A percentile compares a stretch with the other conserved stretches of the same genome.
These are phyloP conservation scores for Perca fluviatilis DNA, from an alignment of 2,113 vertebrate species.

Conservation along the genomic window DNA sequence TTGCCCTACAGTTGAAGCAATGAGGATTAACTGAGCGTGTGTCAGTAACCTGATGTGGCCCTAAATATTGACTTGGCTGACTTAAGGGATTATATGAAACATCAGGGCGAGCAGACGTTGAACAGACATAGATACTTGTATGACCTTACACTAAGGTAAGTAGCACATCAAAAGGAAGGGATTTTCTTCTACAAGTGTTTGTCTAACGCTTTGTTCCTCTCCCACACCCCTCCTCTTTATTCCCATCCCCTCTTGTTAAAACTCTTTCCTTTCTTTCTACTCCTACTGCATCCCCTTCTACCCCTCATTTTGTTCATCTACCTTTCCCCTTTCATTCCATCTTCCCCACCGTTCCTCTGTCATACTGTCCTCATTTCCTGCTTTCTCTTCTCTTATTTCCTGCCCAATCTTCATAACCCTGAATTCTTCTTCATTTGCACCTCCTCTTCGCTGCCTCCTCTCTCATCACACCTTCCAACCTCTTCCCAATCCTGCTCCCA, in stretches of 20 bases:
- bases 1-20: neutral
- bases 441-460: slow-evolving; percentile 43
- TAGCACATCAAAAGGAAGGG: slow-evolving; percentile 1
- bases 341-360: neutral
- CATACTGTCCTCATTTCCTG: neutral
- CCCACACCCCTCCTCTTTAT: slow-evolving; percentile 7
- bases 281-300: too few species aligned
- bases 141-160: slow-evolving; percentile 44
- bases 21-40: slow-evolving; percentile 41
- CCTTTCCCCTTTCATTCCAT: neutral
- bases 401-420: slow-evolving; percentile 6
- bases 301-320: too few species aligned
- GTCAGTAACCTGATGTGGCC: slow-evolving; percentile 33
- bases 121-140: slow-evolving; percentile 31
- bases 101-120: slow-evolving; percentile 25
- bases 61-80: slow-evolving; percentile 38
- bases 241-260: slow-evolving; percentile 14
- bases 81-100: slow-evolving; percentile 41
- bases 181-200: slow-evolving; percentile 6
- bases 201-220: slow-evolving; percentile 50
- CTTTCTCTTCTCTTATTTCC: neutral
- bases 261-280: slow-evolving; percentile 3
- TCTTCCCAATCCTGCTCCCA: neutral
- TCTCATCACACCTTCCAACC: slow-evolving; percentile 37
- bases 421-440: slow-evolving; percentile 30